These are phyloP conservation scores for Urocolius indicus DNA, from an alignment of 2,113 vertebrate species.

Conservation along the genomic window DNA sequence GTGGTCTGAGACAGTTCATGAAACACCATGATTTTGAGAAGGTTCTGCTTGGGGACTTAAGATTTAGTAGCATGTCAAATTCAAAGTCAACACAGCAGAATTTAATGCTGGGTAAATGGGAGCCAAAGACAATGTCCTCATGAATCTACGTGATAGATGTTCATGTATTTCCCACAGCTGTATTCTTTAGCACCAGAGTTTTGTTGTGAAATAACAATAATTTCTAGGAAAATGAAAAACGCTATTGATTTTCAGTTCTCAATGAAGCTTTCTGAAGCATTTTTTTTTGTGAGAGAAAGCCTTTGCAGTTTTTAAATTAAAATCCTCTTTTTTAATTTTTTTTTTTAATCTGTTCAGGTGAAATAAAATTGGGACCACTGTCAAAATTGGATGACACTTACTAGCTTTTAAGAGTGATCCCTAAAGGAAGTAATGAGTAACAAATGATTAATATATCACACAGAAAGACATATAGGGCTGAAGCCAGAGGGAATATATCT, in stretches of 20 bases:
- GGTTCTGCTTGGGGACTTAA: constrained; percentile 20
- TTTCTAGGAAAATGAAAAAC: constrained; percentile 4
- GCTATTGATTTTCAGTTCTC: constrained; percentile 23
- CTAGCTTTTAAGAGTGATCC: not conserved
- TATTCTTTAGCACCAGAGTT: not conserved
- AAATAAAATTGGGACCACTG: not conserved
- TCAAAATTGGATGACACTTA: not conserved
- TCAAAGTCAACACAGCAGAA: constrained; percentile 55
- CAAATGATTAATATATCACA: not conserved
- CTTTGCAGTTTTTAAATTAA: constrained; percentile 12
- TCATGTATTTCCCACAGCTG: not conserved
- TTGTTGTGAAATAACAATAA: not conserved
- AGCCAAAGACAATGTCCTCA: constrained; percentile 25
- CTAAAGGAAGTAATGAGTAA: not conserved
- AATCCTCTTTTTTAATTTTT: not conserved
- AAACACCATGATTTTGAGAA: constrained; percentile 22
- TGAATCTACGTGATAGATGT: not conserved
- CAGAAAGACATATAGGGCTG: not conserved
- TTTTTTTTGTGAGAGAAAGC: constrained; percentile 1
- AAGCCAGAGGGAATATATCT: not conserved
- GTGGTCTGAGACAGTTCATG: constrained; percentile 7
- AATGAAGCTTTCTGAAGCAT: not conserved
- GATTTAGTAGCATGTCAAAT: constrained; percentile 45
- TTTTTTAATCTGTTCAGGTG: not conserved
- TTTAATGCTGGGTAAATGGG: constrained; percentile 32